phyloP scores from a whole-genome alignment of 2,113 vertebrate species.

The Catharus fuscescens region DNA sequence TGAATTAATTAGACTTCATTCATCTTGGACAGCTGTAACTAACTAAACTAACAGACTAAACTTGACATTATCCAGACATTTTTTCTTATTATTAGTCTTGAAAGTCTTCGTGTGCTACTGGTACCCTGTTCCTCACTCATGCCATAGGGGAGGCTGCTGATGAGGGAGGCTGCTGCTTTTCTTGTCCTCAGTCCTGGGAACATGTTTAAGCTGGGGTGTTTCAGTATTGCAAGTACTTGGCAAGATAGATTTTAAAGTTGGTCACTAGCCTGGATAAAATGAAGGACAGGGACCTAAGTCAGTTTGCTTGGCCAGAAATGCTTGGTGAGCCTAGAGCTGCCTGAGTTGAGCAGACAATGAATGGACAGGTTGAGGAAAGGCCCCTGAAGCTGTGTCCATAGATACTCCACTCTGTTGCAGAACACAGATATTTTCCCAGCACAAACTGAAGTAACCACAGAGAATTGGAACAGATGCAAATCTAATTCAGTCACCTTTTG shows the following conservation, averaged over 20 bases:
- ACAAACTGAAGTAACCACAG: not conserved
- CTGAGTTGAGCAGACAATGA: not conserved
- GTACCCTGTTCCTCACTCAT: not conserved
- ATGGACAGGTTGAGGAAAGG: not conserved
- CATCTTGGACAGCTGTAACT: not conserved
- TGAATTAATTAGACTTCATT: not conserved
- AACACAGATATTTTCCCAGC: not conserved
- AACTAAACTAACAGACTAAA: not conserved
- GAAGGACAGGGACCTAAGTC: not conserved
- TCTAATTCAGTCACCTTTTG: not conserved
- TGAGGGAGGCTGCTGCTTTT: not conserved
- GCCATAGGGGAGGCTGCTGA: not conserved
- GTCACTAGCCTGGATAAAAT: not conserved
- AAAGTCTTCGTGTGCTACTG: not conserved
- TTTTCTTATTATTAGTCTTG: not conserved
- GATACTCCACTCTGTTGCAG: not conserved
- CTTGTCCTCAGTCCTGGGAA: not conserved
- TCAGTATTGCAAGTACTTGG: not conserved
- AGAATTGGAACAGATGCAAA: not conserved
- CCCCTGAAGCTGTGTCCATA: fast-evolving
- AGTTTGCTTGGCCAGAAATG: not conserved
- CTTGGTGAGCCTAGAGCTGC: not conserved
- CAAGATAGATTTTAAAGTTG: not conserved
- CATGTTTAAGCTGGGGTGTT: not conserved
- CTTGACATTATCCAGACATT: not conserved